phyloP scores from a whole-genome alignment of 2,113 vertebrate species.

The Gila orcuttii region DNA sequence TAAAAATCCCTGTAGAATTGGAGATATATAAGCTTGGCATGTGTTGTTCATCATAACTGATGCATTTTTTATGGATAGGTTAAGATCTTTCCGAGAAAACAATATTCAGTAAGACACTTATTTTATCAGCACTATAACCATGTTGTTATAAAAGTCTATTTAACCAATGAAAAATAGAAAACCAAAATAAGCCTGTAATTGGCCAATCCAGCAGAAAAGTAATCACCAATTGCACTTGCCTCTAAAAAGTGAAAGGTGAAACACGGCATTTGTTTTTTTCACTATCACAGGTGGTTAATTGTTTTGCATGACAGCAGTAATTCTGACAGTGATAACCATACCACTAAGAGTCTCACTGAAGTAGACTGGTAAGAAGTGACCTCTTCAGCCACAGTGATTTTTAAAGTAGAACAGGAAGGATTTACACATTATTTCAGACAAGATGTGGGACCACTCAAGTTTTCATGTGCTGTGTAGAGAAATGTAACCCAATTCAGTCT shows the following conservation, averaged over 20 bases:
- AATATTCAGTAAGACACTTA: not conserved
- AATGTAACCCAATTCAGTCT: constrained; percentile 53
- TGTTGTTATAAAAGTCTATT: not conserved
- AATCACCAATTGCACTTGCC: not conserved
- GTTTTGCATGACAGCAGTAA: constrained; percentile 19
- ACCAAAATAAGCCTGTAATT: not conserved
- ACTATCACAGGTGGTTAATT: constrained; percentile 29
- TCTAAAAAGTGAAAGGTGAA: not conserved
- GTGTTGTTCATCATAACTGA: constrained; percentile 14
- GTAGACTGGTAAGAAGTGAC: constrained; percentile 34
- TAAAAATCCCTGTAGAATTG: not conserved
- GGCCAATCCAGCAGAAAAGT: not conserved
- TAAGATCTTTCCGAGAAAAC: not conserved
- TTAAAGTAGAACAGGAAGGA: constrained; percentile 54
- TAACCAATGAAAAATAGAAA: not conserved
- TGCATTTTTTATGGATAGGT: not conserved
- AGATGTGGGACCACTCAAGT: constrained; percentile 56
- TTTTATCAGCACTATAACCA: not conserved
- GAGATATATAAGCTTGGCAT: not conserved
- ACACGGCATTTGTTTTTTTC: not conserved
- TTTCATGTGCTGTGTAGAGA: constrained; percentile 56
- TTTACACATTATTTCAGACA: constrained; percentile 58
- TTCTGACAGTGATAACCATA: constrained; percentile 19
- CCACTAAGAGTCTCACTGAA: constrained; percentile 32
- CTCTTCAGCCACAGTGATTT: constrained; percentile 55